Percentiles rank a stretch among this genome's conserved stretches.
phyloP scores from a whole-genome alignment of 2,113 vertebrate genomes.

The Eudyptes chrysolophus region DNA sequence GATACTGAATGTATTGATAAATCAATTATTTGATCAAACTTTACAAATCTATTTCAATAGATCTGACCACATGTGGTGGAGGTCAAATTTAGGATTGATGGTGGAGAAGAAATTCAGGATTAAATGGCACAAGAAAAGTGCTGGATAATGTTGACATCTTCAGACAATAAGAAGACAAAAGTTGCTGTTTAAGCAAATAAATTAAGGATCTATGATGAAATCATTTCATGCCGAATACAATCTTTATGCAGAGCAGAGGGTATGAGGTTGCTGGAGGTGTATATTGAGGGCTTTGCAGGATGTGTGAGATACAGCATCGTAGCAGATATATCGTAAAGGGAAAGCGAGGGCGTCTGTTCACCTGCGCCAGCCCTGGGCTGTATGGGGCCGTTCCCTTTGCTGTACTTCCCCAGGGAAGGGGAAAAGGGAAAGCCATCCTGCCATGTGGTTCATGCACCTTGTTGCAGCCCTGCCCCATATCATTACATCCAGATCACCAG shows the following conservation, averaged over 20 bases:
- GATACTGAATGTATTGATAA: background rate
- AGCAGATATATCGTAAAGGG: background rate
- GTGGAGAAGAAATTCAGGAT: background rate
- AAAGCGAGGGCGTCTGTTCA: background rate
- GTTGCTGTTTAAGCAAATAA: background rate
- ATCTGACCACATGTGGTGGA: background rate
- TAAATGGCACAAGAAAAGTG: background rate
- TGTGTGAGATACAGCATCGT: background rate
- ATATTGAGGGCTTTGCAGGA: background rate
- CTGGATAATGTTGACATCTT: background rate
- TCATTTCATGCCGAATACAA: background rate
- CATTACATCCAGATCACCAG: rapidly evolving
- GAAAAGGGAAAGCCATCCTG: background rate
- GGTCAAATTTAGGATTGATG: background rate
- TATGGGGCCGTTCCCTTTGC: background rate
- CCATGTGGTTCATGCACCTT: rapidly evolving
- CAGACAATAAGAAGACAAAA: background rate
- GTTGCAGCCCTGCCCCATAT: background rate
- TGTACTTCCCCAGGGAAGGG: background rate
- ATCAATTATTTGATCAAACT: background rate
- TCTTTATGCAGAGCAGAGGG: background rate
- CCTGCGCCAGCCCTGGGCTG: background rate
- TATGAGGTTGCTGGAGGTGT: background rate
- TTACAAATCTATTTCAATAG: background rate
- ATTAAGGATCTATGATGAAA: background rate